Conservation (phyloP, 2,888 invertebrate genomes). For the Sussaba pulchella region DNA sequence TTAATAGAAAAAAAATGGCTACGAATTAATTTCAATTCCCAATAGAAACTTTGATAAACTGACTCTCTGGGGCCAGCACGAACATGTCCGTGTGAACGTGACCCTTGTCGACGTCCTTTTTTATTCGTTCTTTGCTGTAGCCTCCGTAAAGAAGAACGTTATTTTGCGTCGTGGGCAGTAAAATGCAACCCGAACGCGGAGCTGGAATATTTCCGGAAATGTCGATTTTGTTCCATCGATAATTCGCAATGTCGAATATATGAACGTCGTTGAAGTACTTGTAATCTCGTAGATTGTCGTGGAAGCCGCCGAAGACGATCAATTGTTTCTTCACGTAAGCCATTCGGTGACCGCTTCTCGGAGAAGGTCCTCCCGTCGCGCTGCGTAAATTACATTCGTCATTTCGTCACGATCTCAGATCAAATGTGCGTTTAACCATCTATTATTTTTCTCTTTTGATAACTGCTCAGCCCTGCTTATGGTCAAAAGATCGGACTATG, state of each 20-base stretch:
- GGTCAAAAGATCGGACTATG: no score
- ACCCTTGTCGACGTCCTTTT: slow-evolving; percentile 91
- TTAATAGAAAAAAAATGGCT: background rate
- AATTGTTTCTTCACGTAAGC: slow-evolving; percentile 91
- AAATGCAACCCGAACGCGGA: slow-evolving; percentile 93
- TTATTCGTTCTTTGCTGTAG: slow-evolving; percentile 90
- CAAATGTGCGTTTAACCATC: no score
- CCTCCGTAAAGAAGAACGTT: slow-evolving; percentile 91
- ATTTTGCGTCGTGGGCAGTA: slow-evolving; percentile 88
- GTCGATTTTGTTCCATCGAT: slow-evolving; percentile 88
- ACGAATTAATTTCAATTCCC: no score
- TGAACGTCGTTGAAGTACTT: slow-evolving; percentile 95
- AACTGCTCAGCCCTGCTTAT: no score
- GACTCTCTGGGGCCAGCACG: slow-evolving; percentile 87
- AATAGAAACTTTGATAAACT: slow-evolving; percentile 74
- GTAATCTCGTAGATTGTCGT: slow-evolving; percentile 94
- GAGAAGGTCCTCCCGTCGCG: slow-evolving; percentile 91
- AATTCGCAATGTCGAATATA: slow-evolving; percentile 91
- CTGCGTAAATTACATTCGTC: slow-evolving; percentile 78
- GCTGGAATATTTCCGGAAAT: slow-evolving; percentile 88
- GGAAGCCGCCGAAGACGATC: slow-evolving; percentile 96
- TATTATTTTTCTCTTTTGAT: no score
- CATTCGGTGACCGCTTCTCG: slow-evolving; percentile 96
- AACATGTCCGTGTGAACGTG: slow-evolving; percentile 90
- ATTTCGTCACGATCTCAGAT: background rate